Percentiles rank a stretch among this genome's conserved stretches.
Conservation (phyloP, 2,888 invertebrate species). For the Dichetophora obliterata region DNA sequence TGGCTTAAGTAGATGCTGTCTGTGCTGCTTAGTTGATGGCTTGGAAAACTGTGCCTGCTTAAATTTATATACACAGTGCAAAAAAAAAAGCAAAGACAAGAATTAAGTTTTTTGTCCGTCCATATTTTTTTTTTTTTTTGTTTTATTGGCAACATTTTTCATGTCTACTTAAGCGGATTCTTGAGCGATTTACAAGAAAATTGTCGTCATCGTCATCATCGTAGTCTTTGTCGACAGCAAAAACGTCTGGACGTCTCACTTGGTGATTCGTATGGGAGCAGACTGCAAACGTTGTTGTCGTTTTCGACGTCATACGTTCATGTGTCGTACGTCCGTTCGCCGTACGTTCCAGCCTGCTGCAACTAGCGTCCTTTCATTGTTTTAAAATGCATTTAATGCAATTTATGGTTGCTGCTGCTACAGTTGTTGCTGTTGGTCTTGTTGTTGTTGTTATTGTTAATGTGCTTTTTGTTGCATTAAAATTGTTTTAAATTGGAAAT, state of each 20-base stretch:
- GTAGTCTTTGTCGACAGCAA: not conserved
- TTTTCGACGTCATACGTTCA: not conserved
- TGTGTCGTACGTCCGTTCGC: conserved; percentile 42
- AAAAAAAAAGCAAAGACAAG: no score
- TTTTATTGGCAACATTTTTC: conserved; percentile 19
- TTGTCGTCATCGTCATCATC: conserved; percentile 31
- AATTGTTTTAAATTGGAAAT: conserved; percentile 32
- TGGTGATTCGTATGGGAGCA: not conserved
- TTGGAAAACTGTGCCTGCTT: no score
- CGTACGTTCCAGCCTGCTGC: conserved; percentile 22
- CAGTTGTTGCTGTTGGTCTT: conserved; percentile 19
- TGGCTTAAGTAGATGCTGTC: not conserved
- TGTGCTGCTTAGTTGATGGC: not conserved
- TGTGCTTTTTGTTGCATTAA: conserved; percentile 25
- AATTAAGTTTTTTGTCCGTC: not conserved
- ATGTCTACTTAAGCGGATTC: conserved; percentile 23
- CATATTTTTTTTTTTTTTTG: not conserved
- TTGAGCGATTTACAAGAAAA: conserved; percentile 6
- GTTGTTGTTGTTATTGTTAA: not conserved
- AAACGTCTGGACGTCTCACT: not conserved
- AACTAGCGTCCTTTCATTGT: not conserved
- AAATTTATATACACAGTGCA: no score
- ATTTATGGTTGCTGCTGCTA: conserved; percentile 20
- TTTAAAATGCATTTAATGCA: conserved; percentile 32
- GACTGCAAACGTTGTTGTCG: not conserved